Evolutionary conservation across 2,888 invertebrate genomes (phyloP), one percentile per base, ranked within the genome.

Genomic region (Leptodirus hochenwartii): DNA sequence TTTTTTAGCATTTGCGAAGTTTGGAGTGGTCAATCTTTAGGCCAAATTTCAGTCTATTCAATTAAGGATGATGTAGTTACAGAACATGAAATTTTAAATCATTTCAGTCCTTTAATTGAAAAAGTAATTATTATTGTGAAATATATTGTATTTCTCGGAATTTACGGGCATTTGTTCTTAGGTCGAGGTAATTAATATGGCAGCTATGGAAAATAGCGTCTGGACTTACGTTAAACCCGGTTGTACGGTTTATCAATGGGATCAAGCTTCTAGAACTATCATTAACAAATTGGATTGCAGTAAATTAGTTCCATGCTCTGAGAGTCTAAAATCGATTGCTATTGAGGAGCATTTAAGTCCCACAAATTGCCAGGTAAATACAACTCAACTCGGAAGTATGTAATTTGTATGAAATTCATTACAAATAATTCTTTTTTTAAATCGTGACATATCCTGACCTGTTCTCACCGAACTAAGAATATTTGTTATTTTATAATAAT

Each of bases 251-350:
- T 87, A 82, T 54, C 82, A 82, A 47, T 93, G 88, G 88, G 75
- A 79, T 43, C 65, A 70, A 2, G 56, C 58, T 2, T 62, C 64
- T 0, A 69, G 76, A 35, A 59, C 59, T 30, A 74, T 82, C 37
- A 58, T 73, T 3, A 79, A 79, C 38, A 74, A 78, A 41, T 59
- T 95, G 32, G 93, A 95, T 56, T 84, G 90, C 59, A 84, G 81
- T 24, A 90, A 88, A 57, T 61, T 91, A 42, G 77, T 80, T 39
- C 91, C 91, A 1, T 85, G 85, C 53, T 88, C 84, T 9, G 91
- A 90, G 54, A 87, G 84, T 44, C 61, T 90, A 30, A 82, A 85
- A 54, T 85, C 87, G 17, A 85, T 88, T 43, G 76, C 84, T 23
- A 76, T 88, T 37, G 91, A 90, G 49, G 87, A 88, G 43, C 77